Conservation (phyloP, 2,888 invertebrate species). For the Oscheius sp. region DNA sequence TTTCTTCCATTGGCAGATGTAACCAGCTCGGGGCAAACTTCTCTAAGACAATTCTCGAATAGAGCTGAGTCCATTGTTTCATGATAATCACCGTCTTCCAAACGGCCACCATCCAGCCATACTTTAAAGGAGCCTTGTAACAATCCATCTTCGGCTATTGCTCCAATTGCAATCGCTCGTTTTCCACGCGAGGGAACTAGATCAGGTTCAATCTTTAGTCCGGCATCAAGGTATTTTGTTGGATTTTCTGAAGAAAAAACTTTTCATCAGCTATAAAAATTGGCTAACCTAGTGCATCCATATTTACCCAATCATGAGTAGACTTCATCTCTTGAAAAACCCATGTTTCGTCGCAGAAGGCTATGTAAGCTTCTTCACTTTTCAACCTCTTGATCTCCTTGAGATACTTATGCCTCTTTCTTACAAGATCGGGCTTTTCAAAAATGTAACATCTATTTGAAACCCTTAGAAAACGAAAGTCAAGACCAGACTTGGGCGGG, state of each 20-base stretch:
- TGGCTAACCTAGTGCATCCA: no score
- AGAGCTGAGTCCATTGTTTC: not conserved
- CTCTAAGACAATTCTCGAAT: not conserved
- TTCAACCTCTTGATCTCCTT: no score
- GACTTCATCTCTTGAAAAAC: no score
- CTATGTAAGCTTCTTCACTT: no score
- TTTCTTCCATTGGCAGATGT: not conserved
- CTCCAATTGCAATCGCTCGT: constrained; percentile 9
- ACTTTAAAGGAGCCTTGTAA: not conserved
- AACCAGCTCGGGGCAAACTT: not conserved
- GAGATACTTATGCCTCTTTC: no score
- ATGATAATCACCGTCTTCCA: constrained; percentile 26
- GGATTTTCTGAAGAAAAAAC: constrained; percentile 13
- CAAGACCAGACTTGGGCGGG: no score
- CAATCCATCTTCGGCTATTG: not conserved
- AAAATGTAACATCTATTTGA: no score
- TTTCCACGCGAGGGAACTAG: constrained; percentile 4
- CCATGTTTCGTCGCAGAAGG: no score
- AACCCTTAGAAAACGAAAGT: no score
- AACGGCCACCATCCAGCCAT: not conserved
- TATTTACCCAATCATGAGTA: no score
- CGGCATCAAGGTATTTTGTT: not conserved
- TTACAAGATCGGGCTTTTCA: no score
- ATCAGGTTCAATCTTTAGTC: not conserved
- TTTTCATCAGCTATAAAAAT: no score